Percentiles rank a stretch among this genome's conserved stretches.
Evolutionary conservation across 2,113 vertebrate species (phyloP).

Genomic region (Trogon surrucura): DNA sequence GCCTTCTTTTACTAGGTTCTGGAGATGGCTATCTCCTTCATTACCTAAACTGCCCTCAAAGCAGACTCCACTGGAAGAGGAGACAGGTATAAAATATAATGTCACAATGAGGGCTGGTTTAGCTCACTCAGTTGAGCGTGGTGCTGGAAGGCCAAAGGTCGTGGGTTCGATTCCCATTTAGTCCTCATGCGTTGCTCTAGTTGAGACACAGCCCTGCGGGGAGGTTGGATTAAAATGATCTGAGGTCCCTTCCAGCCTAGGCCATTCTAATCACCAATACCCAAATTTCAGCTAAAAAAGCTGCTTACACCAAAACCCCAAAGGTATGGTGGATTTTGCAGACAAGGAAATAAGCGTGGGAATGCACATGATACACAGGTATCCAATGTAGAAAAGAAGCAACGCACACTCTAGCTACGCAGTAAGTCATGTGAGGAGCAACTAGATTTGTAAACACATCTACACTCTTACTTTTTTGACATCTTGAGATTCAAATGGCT

Average conservation of each 20-base stretch:
- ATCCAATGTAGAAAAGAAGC: neutral
- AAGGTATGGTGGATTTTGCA: neutral
- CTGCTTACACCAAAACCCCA: neutral
- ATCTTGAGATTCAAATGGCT: neutral
- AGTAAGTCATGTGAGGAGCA: accelerated
- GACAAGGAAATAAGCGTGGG: neutral
- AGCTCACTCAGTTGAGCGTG: no score
- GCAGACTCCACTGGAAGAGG: neutral
- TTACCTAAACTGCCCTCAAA: neutral
- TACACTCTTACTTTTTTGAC: neutral
- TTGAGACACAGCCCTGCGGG: no score
- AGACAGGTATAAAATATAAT: accelerated
- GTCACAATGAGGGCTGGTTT: no score
- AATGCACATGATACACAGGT: neutral
- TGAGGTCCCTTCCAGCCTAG: no score
- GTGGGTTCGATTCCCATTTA: no score
- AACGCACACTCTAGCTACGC: accelerated
- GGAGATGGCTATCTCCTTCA: neutral
- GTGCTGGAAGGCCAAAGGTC: no score
- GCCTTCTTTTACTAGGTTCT: neutral
- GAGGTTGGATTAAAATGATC: no score
- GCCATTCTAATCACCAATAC: neutral
- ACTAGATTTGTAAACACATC: neutral
- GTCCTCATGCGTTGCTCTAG: no score
- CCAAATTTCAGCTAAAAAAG: neutral